Base-by-base conservation (phyloP, 2,113 vertebrate species). In the Ramphastos sulfuratus region DNA sequence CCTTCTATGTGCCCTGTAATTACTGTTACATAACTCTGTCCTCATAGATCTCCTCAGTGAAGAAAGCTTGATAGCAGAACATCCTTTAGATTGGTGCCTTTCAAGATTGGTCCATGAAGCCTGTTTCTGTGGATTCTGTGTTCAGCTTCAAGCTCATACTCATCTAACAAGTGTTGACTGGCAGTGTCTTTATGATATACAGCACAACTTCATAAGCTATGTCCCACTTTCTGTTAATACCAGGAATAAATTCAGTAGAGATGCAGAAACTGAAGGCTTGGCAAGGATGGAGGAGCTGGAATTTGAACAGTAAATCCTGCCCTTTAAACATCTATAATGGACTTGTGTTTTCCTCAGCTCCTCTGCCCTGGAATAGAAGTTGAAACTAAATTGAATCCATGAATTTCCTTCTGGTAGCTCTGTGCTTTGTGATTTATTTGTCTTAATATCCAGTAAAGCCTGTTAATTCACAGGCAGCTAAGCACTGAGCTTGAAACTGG, bases 1-100 rank as follows among this genome's bases (percentile, higher is more conserved):
- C 65, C 65, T 83, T 87, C 4, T 37, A 9, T 20, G 44, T 81
- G 76, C 93, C 61, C 58, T 92, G 50, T 81, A 93, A 91, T 95
- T 92, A 64, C 61, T 85, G 0, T 89, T 94, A 15, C 42, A 13
- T 92, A 92, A 93, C 31, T 82, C 46, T 63, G 20, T 54, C 61
- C 92, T 77, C 15, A 16, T 28, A 60, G 31, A n/a, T 82, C 44
- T 78, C 33, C 33, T 64, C 67, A 30, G 52, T 37, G 52, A 85
- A 60, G 59, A 76, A 25, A 25, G 55, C 59, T 63, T 72, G 65
- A n/a, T 39, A 66, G 3, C 33, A 33, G 71, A 79, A 28, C 33
- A 25, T 66, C 59, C 52, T 12, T 63, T 33, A 81, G 60, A 18
- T n/a, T 74, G 64, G 4, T 74, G 59, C 18, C 31, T 33, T 66